Percentiles rank a stretch among this genome's conserved stretches.
phyloP scores from a whole-genome alignment of 2,113 vertebrate species.

The Syrmaticus mikado region DNA sequence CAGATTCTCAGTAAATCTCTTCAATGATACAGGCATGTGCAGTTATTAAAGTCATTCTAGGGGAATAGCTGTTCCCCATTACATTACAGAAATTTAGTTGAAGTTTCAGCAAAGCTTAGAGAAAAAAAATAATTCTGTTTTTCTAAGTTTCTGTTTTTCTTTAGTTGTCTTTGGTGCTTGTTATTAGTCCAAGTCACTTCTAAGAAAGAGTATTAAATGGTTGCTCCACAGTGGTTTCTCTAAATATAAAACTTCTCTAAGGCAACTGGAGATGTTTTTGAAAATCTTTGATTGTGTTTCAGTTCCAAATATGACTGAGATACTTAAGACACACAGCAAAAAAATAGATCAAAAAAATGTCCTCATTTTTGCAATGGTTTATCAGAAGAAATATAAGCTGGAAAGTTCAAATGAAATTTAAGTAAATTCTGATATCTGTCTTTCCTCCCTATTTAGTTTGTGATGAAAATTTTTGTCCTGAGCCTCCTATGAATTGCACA shows the following conservation, averaged over 20 bases:
- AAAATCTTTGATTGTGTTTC: not conserved
- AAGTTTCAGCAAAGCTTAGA: not conserved
- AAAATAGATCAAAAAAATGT: not conserved
- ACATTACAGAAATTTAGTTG: not conserved
- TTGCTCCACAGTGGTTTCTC: not conserved
- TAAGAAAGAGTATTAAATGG: not conserved
- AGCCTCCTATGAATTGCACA: constrained; percentile 82
- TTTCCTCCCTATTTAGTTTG: constrained; percentile 83
- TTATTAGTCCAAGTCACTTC: not conserved
- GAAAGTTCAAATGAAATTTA: not conserved
- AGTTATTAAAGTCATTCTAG: not conserved
- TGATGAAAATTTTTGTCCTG: constrained; percentile 87
- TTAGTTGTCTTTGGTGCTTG: not conserved
- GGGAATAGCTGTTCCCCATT: not conserved
- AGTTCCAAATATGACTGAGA: not conserved
- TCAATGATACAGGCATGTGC: not conserved
- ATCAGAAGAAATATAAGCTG: not conserved
- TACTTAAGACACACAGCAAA: not conserved
- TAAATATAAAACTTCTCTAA: not conserved
- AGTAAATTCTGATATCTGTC: not conserved
- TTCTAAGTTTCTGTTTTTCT: not conserved
- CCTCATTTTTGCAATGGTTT: not conserved
- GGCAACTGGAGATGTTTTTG: not conserved
- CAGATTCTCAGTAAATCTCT: not conserved
- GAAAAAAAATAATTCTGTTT: not conserved